These are phyloP conservation scores for Plectropomus leopardus DNA, from an alignment of 2,113 vertebrate genomes.

Conservation along the genomic window DNA sequence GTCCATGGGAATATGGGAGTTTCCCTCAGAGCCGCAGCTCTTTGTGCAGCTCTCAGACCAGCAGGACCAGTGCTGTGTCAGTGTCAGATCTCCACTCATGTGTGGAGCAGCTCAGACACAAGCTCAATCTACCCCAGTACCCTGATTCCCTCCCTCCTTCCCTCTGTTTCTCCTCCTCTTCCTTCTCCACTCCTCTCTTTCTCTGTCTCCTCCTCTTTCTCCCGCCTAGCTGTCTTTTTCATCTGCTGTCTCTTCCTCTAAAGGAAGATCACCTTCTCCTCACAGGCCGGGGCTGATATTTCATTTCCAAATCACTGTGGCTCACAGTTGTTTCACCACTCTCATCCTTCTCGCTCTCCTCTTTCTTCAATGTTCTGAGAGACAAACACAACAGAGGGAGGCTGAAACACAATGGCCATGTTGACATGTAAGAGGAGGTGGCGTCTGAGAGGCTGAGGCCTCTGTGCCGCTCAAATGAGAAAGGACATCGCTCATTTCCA, in stretches of 20 bases:
- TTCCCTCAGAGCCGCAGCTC: conserved; percentile 30
- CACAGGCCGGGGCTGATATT: conserved; percentile 53
- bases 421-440: conserved; percentile 72
- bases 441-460: conserved; percentile 67
- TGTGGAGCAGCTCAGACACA: conserved; percentile 58
- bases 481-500: conserved; percentile 87
- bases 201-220: not conserved
- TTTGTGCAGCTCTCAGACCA: conserved; percentile 45
- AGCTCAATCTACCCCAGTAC: conserved; percentile 32
- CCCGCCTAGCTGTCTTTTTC: conserved; percentile 27
- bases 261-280: conserved; percentile 63
- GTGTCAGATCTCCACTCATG: conserved; percentile 71
- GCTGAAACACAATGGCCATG: conserved; percentile 38
- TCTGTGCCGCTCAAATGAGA: conserved; percentile 81
- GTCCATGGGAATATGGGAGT: conserved; percentile 4
- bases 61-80: conserved; percentile 44
- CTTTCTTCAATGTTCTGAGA: conserved; percentile 28
- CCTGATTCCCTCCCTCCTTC: conserved; percentile 5
- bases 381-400: conserved; percentile 47
- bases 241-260: conserved; percentile 27
- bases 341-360: not conserved
- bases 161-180: conserved; percentile 8
- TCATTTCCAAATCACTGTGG: conserved; percentile 68
- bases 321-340: conserved; percentile 31
- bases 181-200: not conserved